A percentile compares a stretch with the other conserved stretches of the same genome.
phyloP scores from a whole-genome alignment of 2,888 invertebrate genomes.

The Hermaeophaga mercurialis region DNA sequence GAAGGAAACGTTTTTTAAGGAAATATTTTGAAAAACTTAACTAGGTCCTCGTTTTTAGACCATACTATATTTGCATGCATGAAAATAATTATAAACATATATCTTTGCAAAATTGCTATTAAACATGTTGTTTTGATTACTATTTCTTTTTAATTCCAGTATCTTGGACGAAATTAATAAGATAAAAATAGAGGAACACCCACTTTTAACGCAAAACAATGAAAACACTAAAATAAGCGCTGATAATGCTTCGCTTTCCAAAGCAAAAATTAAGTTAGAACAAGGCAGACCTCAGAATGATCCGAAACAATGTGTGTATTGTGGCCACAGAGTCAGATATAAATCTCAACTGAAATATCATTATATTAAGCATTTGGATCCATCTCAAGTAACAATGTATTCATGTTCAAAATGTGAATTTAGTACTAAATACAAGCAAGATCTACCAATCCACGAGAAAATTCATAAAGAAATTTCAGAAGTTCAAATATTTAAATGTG shows the following conservation, averaged over 20 bases:
- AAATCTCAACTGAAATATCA: no score
- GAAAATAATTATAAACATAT: no score
- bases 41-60: no score
- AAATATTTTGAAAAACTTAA: no score
- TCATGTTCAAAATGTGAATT: neutral
- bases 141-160: neutral
- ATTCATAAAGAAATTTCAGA: no score
- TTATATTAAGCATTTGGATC: neutral
- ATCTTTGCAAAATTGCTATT: no score
- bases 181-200: neutral
- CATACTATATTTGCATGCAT: no score
- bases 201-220: neutral
- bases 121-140: no score
- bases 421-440: neutral
- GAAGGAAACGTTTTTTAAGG: no score
- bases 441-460: no score
- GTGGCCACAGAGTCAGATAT: neutral
- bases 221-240: neutral
- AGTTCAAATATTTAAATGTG: no score
- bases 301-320: neutral
- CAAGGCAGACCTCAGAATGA: neutral
- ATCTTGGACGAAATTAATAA: neutral
- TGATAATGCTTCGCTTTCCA: neutral
- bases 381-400: neutral
- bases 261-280: neutral